Conservation (phyloP, 1,140 invertebrate species). For the Mamestra configurata region DNA sequence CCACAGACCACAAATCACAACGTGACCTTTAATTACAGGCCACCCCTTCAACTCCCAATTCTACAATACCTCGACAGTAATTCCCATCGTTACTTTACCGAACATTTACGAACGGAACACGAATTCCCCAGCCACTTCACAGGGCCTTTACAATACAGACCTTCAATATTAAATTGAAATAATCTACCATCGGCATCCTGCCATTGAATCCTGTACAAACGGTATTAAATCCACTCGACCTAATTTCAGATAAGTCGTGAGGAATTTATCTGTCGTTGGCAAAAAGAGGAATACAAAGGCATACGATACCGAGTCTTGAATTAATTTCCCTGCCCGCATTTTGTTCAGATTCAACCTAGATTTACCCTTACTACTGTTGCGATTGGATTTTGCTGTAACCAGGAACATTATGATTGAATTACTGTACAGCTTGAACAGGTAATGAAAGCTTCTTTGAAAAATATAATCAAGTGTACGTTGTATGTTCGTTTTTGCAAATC, state of each 20-base stretch:
- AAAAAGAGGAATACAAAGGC: conserved; percentile 62
- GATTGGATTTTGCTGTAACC: conserved; percentile 6
- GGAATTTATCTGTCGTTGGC: conserved; percentile 64
- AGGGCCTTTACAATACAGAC: conserved; percentile 33
- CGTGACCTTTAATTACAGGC: conserved; percentile 18
- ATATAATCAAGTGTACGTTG: too few species aligned
- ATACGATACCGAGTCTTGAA: conserved; percentile 55
- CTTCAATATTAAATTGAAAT: conserved; percentile 53
- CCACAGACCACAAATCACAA: neutral
- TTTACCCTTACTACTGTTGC: conserved; percentile 48
- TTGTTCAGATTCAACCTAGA: conserved; percentile 54
- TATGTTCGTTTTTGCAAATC: too few species aligned
- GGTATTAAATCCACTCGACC: conserved; percentile 46
- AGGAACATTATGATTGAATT: neutral
- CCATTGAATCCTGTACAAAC: conserved; percentile 40
- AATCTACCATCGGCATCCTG: conserved; percentile 47
- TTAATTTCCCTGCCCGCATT: conserved; percentile 62
- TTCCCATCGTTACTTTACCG: conserved; percentile 1
- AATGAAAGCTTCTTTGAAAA: conserved; percentile 5
- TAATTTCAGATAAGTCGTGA: conserved; percentile 59
- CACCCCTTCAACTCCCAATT: neutral
- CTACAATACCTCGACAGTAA: neutral
- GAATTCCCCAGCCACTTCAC: conserved; percentile 44
- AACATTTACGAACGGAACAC: conserved; percentile 28
- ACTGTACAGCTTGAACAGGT: neutral